Base-by-base conservation (phyloP, 2,888 invertebrate genomes). In the Onthophagus sagittarius region DNA sequence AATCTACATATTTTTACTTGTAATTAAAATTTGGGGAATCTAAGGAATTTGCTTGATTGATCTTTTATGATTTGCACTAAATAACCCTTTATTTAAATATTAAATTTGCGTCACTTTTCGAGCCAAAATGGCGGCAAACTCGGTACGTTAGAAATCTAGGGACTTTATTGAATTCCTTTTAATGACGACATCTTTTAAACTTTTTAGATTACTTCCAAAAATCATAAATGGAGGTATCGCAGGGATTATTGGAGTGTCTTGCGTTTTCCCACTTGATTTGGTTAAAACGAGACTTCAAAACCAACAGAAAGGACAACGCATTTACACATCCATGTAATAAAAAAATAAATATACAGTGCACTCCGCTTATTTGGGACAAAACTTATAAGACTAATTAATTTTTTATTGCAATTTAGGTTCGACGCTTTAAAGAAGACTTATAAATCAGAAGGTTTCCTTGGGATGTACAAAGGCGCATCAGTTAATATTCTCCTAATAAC, bases 211-310 rank as follows among this genome's bases (percentile, higher is more conserved):
- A 74, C 79, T 97, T 70, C 98, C 98, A 73, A 98, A 99, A 88
- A 93, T 99, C 77, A 89, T 99, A 79, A 99, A 99, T 89, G 99
- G 99, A 77, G 98, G 98, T 71, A 97, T 99, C 79, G 99, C 99
- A 1, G 99, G 99, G 63, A 93, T 99, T 76, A 96, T 99, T 81
- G 99, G 99, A n/a, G 99, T 99, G 63, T 94, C 96, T 7, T 95
- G 98, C 83, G 98, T 99, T 62, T 99, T 99, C 83, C 99, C 99
- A 0, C 87, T 99, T 82, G 99, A 99, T 87, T 89, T 99, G 81
- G 98, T 99, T 71, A 99, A 99, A 88, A 99, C 99, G 0, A 89
- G 99, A 67, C 88, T 99, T 77, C 99, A 99, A 87, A 99, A 98
- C 86, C 99, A 99, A 87, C 93, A 95, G 79, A 86, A 94, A 75